These are phyloP conservation scores for Myrmophylax atrothorax DNA, from an alignment of 2,113 vertebrate genomes.

Conservation along the genomic window DNA sequence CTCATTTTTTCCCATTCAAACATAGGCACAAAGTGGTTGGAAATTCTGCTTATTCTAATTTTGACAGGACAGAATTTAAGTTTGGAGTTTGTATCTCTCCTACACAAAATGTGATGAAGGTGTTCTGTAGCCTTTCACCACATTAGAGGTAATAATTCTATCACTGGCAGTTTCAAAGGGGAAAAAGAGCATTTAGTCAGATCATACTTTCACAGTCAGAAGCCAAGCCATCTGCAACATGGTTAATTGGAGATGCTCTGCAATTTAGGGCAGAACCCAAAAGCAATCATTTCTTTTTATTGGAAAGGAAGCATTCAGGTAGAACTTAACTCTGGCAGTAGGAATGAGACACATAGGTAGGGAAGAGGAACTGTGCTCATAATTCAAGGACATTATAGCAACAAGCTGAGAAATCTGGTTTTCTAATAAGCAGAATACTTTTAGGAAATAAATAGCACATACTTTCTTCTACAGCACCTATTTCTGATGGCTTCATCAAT, in stretches of 20 bases:
- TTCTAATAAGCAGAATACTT: not conserved
- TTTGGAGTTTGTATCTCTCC: not conserved
- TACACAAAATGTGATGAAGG: not conserved
- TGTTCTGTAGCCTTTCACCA: not conserved
- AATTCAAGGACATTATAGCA: not conserved
- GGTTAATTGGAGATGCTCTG: not conserved
- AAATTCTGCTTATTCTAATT: not conserved
- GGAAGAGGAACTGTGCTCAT: not conserved
- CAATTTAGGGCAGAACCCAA: not conserved
- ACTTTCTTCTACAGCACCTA: not conserved
- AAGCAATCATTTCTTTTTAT: not conserved
- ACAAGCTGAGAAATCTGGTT: not conserved
- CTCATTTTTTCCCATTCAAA: not conserved
- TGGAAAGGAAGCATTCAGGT: not conserved
- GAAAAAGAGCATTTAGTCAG: not conserved
- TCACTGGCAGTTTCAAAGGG: not conserved
- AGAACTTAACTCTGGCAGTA: not conserved
- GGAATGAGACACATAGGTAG: not conserved
- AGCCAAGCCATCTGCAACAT: not conserved
- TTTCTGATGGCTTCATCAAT: not conserved
- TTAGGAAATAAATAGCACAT: not conserved
- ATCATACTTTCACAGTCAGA: not conserved
- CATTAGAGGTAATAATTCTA: not conserved
- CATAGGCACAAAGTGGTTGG: not conserved
- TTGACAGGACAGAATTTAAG: not conserved